phyloP scores from a whole-genome alignment of 1,140 invertebrate species.

The Pseudobourletiella spinata region DNA sequence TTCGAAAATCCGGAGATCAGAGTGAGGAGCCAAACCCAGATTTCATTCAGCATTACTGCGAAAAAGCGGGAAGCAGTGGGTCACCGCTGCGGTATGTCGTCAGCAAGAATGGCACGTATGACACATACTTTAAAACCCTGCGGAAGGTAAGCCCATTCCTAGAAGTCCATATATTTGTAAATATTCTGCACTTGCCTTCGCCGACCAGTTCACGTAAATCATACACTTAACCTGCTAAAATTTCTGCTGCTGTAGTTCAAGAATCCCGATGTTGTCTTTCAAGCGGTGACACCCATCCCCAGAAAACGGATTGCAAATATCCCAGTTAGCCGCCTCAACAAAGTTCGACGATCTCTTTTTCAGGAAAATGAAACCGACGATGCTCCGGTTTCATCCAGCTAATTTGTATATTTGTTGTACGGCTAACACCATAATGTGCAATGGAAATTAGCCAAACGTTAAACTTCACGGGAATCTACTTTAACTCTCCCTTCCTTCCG shows the following conservation, averaged over 20 bases:
- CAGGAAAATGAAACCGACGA: not conserved
- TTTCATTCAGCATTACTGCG: slow-evolving; percentile 19
- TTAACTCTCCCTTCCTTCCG: too few relatives aligned
- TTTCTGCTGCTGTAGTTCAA: not conserved
- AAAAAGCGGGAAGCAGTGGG: slow-evolving; percentile 15
- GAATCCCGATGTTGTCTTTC: not conserved
- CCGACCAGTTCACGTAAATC: not conserved
- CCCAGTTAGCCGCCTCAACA: not conserved
- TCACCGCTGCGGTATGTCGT: slow-evolving; percentile 21
- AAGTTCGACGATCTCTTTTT: not conserved
- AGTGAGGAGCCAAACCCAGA: not conserved
- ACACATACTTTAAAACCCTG: slow-evolving; percentile 26
- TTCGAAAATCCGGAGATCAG: not conserved
- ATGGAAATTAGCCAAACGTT: too few relatives aligned
- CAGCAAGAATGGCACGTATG: slow-evolving; percentile 25
- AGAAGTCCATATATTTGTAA: not conserved
- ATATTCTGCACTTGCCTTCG: not conserved
- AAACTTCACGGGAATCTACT: too few relatives aligned
- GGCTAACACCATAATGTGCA: too few relatives aligned
- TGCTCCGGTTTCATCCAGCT: not conserved
- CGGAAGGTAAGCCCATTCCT: slow-evolving; percentile 15
- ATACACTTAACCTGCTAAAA: not conserved
- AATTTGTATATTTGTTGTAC: not conserved
- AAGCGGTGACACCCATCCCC: not conserved
- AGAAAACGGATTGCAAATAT: too few relatives aligned